Percentiles rank a stretch among this genome's conserved stretches.
Conservation (phyloP, 2,113 vertebrate species). For the Callaeas wilsoni region DNA sequence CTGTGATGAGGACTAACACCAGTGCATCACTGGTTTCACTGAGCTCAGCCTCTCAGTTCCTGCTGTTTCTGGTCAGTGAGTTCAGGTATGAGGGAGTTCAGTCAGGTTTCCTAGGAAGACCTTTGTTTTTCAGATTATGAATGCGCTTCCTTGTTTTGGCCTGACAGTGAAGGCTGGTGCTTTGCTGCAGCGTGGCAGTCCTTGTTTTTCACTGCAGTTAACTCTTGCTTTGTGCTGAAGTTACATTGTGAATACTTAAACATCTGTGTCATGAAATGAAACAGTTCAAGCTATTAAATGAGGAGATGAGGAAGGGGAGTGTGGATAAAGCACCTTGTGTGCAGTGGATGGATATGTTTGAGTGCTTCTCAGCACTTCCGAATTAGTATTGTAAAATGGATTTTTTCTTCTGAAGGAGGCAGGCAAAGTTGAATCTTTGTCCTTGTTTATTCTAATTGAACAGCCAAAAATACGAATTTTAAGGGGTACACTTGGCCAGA, state of each 20-base stretch:
- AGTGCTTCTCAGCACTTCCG: background rate
- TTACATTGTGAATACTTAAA: background rate
- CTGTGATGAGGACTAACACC: background rate
- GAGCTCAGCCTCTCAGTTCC: background rate
- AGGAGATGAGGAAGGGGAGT: background rate
- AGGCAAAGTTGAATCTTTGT: background rate
- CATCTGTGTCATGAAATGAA: background rate
- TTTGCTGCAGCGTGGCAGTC: background rate
- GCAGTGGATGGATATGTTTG: background rate
- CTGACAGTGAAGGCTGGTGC: background rate
- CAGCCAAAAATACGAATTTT: background rate
- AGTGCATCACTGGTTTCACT: background rate
- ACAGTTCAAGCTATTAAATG: rapidly evolving
- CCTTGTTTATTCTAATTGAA: background rate
- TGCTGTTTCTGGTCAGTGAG: background rate
- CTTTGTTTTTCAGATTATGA: background rate
- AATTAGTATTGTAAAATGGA: background rate
- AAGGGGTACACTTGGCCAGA: background rate
- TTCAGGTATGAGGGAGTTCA: background rate
- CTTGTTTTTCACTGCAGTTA: background rate
- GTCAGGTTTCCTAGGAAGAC: background rate
- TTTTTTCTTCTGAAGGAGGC: background rate
- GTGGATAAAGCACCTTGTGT: background rate
- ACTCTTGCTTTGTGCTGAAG: background rate
- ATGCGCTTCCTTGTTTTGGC: background rate